Base-by-base conservation (phyloP, 2,113 vertebrate genomes). In the Gambusia affinis region DNA sequence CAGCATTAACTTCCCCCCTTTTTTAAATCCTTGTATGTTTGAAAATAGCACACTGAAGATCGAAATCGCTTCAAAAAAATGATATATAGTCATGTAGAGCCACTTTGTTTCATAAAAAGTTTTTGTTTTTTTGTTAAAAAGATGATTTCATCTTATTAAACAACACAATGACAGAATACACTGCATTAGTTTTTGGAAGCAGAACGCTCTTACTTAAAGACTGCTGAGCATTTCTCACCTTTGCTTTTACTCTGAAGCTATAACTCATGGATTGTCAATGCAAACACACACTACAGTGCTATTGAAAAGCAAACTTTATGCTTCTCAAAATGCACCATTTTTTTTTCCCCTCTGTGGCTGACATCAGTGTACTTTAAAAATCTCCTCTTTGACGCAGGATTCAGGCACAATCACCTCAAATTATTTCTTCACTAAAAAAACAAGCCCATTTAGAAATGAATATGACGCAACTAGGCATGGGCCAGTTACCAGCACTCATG, bases 221-320 rank as follows among this genome's bases (percentile, higher is more conserved):
- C 65, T 69, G 44, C 72, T 73, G 62, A 72, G 54, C 61, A 31
- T 72, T 54, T 71, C 12, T 42, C 30, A 64, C 31, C 33, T 61
- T 72, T 39, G 60, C 73, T 73, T 76, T 68, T 54, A 67, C 15
- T 78, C 27, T 61, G 67, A 33, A 80, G 73, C 85, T 64, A 70
- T 12, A 78, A 73, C 80, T 84, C 77, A 90, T 37, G 79, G 94
- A 95, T 95, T 94, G 94, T 94, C 94, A 82, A 88, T 84, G 94
- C 92, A 85, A 89, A 93, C 73, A 81, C 60, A 73, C 64, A 85
- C 73, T 78, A 75, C 83, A 67, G 28, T 73, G 60, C 76, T 57
- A 76, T 17, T 24, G 28, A 83, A 72, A 83, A 88, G 76, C 81
- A 78, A 67, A 12, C 1, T 27, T 66, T 51, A 66, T 76, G 35